Percentiles rank a stretch among this genome's conserved stretches.
Conservation (phyloP, 1,140 invertebrate species). For the Lysiphlebus fabarum region DNA sequence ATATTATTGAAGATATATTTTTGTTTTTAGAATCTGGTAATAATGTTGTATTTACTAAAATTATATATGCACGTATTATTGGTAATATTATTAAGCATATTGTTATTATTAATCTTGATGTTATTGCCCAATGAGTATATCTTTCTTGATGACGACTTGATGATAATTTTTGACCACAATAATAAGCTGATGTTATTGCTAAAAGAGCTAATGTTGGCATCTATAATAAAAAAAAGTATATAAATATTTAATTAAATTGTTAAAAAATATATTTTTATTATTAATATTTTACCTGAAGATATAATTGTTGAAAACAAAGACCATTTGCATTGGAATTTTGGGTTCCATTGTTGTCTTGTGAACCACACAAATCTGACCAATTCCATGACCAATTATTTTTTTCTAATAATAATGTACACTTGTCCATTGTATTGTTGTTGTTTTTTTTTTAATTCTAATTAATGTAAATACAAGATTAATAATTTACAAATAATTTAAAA, state of each 20-base stretch:
- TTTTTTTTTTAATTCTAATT: conserved; percentile 10
- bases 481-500: too few relatives aligned
- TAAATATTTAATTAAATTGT: conserved; percentile 8
- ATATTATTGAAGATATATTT: neutral
- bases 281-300: conserved; percentile 63
- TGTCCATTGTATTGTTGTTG: too few relatives aligned
- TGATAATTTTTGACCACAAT: conserved; percentile 64
- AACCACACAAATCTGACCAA: conserved; percentile 72
- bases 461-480: neutral
- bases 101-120: conserved; percentile 61
- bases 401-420: neutral
- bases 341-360: conserved; percentile 59
- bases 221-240: conserved; percentile 42
- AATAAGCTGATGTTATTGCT: conserved; percentile 71
- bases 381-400: conserved; percentile 57
- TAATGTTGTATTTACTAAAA: conserved; percentile 49
- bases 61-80: conserved; percentile 63
- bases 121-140: conserved; percentile 61
- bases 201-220: conserved; percentile 69
- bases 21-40: neutral
- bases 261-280: neutral
- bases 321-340: conserved; percentile 67
- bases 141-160: conserved; percentile 59
- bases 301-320: conserved; percentile 77
- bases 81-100: conserved; percentile 64